phyloP scores from a whole-genome alignment of 2,888 invertebrate species.

The Caenorhabditis sp. region DNA sequence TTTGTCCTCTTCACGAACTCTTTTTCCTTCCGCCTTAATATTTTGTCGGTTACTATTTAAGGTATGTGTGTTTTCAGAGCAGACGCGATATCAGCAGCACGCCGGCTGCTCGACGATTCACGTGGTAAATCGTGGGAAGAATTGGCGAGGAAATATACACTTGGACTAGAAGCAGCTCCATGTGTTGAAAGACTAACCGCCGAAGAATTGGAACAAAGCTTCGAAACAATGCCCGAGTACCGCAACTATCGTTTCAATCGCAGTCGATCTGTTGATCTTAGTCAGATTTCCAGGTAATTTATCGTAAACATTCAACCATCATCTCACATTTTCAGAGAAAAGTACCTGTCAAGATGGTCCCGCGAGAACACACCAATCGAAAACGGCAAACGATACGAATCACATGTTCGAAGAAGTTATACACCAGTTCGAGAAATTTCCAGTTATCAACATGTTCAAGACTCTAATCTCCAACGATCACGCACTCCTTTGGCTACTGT shows the following conservation, averaged over 20 bases:
- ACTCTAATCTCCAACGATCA: slow-evolving; percentile 46
- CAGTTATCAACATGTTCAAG: slow-evolving; percentile 42
- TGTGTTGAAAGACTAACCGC: slow-evolving; percentile 51
- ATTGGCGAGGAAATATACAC: slow-evolving; percentile 39
- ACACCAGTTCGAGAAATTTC: slow-evolving; percentile 68
- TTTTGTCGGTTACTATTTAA: no score
- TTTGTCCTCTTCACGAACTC: neutral
- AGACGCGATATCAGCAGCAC: slow-evolving; percentile 45
- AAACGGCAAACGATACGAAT: slow-evolving; percentile 54
- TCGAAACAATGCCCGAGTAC: slow-evolving; percentile 46
- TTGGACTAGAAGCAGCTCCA: slow-evolving; percentile 40
- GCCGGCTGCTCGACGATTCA: slow-evolving; percentile 49
- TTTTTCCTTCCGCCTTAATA: no score
- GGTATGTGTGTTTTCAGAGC: slow-evolving; percentile 23
- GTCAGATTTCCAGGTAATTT: slow-evolving; percentile 48
- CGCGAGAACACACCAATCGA: slow-evolving; percentile 69
- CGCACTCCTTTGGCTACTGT: slow-evolving; percentile 63
- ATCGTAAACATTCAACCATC: no score
- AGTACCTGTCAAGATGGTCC: slow-evolving; percentile 69
- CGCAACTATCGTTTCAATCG: slow-evolving; percentile 45
- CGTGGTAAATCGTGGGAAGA: slow-evolving; percentile 53
- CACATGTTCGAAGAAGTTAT: slow-evolving; percentile 65
- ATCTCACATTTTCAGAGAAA: slow-evolving; percentile 47
- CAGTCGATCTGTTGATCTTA: slow-evolving; percentile 52
- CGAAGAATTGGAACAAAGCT: slow-evolving; percentile 48